Evolutionary conservation across 2,797 vertebrate species (phyloP).

Genomic region (Tauraco hartlaubi): DNA sequence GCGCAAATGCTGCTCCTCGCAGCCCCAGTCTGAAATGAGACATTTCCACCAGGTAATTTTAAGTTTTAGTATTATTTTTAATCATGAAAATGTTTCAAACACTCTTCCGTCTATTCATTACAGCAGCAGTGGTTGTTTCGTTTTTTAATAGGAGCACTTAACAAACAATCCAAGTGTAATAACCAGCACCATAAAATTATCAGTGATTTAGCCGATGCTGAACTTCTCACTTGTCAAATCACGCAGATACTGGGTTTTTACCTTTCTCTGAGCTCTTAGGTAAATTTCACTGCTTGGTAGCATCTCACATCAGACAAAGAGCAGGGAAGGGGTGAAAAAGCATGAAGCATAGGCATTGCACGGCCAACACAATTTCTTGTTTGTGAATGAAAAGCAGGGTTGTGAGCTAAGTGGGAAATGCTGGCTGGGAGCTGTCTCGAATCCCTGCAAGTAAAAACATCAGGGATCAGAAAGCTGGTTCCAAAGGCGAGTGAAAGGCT

Average conservation of each 20-base stretch:
- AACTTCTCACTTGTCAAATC: slow-evolving; percentile 77
- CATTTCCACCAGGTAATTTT: slow-evolving; percentile 19
- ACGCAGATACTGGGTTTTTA: slow-evolving; percentile 14
- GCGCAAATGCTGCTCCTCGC: slow-evolving; percentile 27
- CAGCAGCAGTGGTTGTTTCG: slow-evolving; percentile 71
- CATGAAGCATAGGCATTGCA: slow-evolving; percentile 65
- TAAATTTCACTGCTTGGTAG: slow-evolving; percentile 72
- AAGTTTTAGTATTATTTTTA: slow-evolving; percentile 68
- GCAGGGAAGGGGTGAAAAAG: slow-evolving; percentile 72
- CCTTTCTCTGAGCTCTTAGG: slow-evolving; percentile 71
- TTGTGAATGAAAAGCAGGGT: slow-evolving; percentile 77
- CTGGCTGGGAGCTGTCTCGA: slow-evolving; percentile 63
- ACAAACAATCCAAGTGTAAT: slow-evolving; percentile 78
- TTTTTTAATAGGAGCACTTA: slow-evolving; percentile 74
- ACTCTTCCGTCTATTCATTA: slow-evolving; percentile 65
- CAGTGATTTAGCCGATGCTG: slow-evolving; percentile 66
- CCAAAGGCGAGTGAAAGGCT: slow-evolving; percentile 72
- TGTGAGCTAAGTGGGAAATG: slow-evolving; percentile 74
- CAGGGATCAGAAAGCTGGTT: slow-evolving; percentile 70
- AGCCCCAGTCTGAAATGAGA: slow-evolving; percentile 18
- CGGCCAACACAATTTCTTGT: slow-evolving; percentile 75
- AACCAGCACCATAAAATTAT: slow-evolving; percentile 78
- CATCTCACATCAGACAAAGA: slow-evolving; percentile 73
- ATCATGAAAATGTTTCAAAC: slow-evolving; percentile 36
- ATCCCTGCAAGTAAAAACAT: slow-evolving; percentile 75